These are phyloP conservation scores for Agonopterix alstromeriana DNA, from an alignment of 2,888 invertebrate species.

Conservation along the genomic window DNA sequence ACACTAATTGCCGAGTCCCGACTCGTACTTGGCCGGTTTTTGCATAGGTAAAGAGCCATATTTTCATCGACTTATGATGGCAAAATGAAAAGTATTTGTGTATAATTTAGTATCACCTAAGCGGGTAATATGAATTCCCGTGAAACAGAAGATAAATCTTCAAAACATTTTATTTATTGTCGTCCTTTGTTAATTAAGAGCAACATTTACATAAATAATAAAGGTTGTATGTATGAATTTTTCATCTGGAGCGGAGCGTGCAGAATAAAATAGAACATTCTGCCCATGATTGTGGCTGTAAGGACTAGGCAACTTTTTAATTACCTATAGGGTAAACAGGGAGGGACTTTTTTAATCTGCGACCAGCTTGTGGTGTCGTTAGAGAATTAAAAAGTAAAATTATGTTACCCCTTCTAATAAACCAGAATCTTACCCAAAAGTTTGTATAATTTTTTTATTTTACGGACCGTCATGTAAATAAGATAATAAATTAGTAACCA, in stretches of 20 bases:
- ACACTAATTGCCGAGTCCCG: too few species aligned
- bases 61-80: too few species aligned
- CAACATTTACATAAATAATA: conserved; percentile 32
- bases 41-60: too few species aligned
- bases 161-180: background rate
- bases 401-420: background rate
- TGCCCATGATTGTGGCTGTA: conserved; percentile 22
- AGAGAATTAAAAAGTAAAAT: conserved; percentile 5
- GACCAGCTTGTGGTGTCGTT: conserved; percentile 2
- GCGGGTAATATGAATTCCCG: too few species aligned
- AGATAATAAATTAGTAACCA: too few species aligned
- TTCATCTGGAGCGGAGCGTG: conserved; percentile 18
- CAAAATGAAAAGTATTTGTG: too few species aligned
- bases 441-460: too few species aligned
- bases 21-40: too few species aligned
- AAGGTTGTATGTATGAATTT: conserved; percentile 25
- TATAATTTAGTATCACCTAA: too few species aligned
- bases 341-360: conserved; percentile 23
- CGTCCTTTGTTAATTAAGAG: conserved; percentile 28
- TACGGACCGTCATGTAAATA: too few species aligned
- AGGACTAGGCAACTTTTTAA: conserved; percentile 39
- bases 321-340: conserved; percentile 32
- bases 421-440: background rate
- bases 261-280: conserved; percentile 27
- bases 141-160: background rate